phyloP scores from a whole-genome alignment of 2,797 vertebrate species.

The Babyrousa celebensis region DNA sequence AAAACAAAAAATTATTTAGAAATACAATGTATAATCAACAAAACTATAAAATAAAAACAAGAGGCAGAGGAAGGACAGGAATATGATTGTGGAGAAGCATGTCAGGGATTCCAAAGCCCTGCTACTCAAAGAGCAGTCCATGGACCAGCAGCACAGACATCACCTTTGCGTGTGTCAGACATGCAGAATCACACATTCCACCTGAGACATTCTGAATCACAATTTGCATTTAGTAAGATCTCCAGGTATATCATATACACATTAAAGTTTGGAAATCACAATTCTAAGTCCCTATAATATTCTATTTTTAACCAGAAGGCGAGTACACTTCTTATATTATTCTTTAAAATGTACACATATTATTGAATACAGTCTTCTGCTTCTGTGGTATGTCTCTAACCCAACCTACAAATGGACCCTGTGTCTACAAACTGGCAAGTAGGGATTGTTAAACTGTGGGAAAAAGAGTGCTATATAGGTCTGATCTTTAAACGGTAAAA shows the following conservation, averaged over 20 bases:
- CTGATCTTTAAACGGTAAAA: background rate
- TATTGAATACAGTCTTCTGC: slow-evolving; percentile 6
- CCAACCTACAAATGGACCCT: background rate
- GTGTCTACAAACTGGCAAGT: background rate
- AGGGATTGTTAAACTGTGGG: background rate
- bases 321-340: background rate
- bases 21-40: background rate
- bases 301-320: background rate
- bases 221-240: background rate
- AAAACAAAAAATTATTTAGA: background rate
- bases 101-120: background rate
- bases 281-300: background rate
- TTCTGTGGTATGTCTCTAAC: background rate
- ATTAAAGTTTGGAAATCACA: background rate
- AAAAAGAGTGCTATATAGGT: background rate
- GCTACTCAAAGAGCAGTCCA: background rate
- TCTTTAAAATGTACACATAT: background rate
- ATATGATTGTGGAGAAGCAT: background rate
- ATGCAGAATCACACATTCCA: background rate
- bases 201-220: background rate
- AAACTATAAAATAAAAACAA: slow-evolving; percentile 3
- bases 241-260: background rate
- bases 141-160: rapidly evolving
- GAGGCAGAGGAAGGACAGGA: slow-evolving; percentile 7
- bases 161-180: background rate